Conservation (phyloP, 2,888 invertebrate species). For the Caenorhabditis sp. region DNA sequence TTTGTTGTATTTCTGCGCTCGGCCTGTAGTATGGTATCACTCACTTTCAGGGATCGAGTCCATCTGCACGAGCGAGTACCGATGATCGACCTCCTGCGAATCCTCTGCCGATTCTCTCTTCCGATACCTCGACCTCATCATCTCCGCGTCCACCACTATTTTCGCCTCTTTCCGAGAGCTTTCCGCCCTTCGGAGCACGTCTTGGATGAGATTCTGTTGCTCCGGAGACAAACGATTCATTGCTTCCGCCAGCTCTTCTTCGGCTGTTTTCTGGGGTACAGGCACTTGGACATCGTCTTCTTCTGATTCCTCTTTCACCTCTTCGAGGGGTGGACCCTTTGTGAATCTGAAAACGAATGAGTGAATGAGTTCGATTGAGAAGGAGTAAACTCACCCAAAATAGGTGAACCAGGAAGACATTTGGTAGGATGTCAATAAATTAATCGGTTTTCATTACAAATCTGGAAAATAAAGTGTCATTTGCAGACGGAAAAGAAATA, state of each 20-base stretch:
- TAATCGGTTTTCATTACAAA: conserved; percentile 49
- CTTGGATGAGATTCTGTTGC: conserved; percentile 45
- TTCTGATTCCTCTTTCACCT: conserved; percentile 47
- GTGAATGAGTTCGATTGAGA: no score
- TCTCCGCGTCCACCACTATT: conserved; percentile 67
- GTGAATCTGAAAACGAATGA: conserved; percentile 37
- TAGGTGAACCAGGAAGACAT: conserved; percentile 58
- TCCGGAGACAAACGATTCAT: conserved; percentile 49
- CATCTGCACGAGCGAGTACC: conserved; percentile 70
- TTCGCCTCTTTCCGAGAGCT: conserved; percentile 67
- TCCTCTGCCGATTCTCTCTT: conserved; percentile 37
- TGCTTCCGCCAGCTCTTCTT: conserved; percentile 52
- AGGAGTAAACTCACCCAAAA: conserved; percentile 30
- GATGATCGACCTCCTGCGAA: conserved; percentile 46
- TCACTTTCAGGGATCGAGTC: conserved; percentile 76
- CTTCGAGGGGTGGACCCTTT: conserved; percentile 55
- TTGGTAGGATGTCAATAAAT: conserved; percentile 17
- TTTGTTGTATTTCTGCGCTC: neutral
- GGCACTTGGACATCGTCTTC: conserved; percentile 37
- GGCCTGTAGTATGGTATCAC: neutral
- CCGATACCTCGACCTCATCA: conserved; percentile 43
- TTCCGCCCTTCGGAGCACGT: conserved; percentile 67
- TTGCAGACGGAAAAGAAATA: conserved; percentile 8
- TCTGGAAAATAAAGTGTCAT: conserved; percentile 40
- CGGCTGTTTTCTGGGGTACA: conserved; percentile 31